Base-by-base conservation (phyloP, 2,113 vertebrate species). In the Pseudolaguvia tuberculata region DNA sequence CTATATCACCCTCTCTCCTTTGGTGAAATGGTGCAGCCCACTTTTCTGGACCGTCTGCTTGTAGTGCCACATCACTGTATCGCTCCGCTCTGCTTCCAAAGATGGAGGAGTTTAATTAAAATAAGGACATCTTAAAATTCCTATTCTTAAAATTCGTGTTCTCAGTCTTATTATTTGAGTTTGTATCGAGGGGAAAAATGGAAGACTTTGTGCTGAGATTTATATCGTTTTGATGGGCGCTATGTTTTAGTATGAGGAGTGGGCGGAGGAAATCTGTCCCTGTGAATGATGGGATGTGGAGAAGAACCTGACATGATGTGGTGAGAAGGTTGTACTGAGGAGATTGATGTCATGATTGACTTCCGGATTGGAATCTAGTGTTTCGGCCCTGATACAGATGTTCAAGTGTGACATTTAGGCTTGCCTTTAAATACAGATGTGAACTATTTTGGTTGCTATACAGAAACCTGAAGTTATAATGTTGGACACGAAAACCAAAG, bases 401-500 rank as follows among this genome's bases (percentile, higher is more conserved):
- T n/a, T 65, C 62, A 63, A 45, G 6, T 17, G 8, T 45, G 35
- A 45, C 35, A 42, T 14, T 39, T 8, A 3, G 6, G 18, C 31
- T 18, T 35, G 27, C 57, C 8, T 35, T 27, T 1, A 25, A 45
- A 23, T 47, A 3, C 17, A 4, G 21, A n/a, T 13, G 2, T 17
- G 42, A 48, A 47, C 3, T 47, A 47, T 48, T 65, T 25, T 1
- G n/a, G 31, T 47, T 23, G 21, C 27, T 20, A 25, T 48, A 48
- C 11, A 18, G 57, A 20, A 51, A 2, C 21, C 65, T 20, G 23
- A 23, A 69, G 78, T 75, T 77, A 81, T 63, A 75, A 90, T 88
- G 87, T 82, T 89, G 52, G 88, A 89, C 82, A 75, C 87, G 13
- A 90, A 88, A 82, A 95, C 95, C 93, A 95, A 95, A 88, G 97